Evolutionary conservation across 2,888 invertebrate species (phyloP).

Genomic region (Cheilosia vernalis): DNA sequence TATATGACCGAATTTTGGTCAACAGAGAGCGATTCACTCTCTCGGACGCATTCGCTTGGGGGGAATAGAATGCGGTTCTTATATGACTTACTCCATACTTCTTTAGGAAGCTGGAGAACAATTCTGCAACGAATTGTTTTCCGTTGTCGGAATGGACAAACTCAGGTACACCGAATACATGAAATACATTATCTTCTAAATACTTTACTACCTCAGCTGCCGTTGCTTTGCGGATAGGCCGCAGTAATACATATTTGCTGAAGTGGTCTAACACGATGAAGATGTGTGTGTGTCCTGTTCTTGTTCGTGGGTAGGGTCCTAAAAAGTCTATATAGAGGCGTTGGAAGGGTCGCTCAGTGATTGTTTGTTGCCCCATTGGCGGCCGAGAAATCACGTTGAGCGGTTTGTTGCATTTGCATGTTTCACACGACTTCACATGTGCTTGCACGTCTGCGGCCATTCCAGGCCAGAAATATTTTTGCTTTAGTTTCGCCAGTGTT

Average conservation of each 20-base stretch:
- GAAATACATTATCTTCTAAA: no score
- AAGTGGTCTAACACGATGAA: background rate
- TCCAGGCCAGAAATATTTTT: no score
- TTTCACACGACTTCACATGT: background rate
- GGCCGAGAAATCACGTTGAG: no score
- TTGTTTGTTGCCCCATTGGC: no score
- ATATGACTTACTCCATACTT: conserved; percentile 55
- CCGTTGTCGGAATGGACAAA: conserved; percentile 36
- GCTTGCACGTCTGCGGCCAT: background rate
- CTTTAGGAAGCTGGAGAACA: conserved; percentile 19
- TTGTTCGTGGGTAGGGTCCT: background rate
- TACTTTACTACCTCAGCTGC: conserved; percentile 2
- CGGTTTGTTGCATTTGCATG: background rate
- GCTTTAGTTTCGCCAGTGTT: no score
- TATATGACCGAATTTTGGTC: no score
- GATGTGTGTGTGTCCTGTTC: background rate
- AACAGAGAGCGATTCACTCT: no score
- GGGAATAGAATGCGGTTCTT: conserved; percentile 48
- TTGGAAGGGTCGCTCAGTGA: no score
- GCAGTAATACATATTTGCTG: background rate
- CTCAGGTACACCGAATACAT: no score
- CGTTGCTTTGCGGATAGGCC: background rate
- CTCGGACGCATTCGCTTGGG: conserved; percentile 55
- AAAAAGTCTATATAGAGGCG: no score
- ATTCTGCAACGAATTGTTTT: conserved; percentile 33